Base-by-base conservation (phyloP, 1,140 invertebrate species). In the Agraylea sexmaculata region DNA sequence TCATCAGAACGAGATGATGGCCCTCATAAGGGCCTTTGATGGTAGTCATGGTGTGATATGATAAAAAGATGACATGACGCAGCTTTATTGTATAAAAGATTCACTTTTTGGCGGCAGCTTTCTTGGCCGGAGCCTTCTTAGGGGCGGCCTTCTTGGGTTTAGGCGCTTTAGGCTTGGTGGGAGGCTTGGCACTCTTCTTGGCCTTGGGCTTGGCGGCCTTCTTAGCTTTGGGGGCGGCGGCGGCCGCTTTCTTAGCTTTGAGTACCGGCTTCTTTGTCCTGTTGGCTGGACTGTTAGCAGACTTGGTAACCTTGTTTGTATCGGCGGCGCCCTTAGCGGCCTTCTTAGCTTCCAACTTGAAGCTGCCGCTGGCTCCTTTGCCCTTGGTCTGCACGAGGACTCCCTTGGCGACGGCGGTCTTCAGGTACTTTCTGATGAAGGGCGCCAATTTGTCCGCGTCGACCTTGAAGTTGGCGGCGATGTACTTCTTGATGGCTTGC, bases 401-500 rank as follows among this genome's bases (percentile, higher is more conserved):
- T 18, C 73, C 73, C 12, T 58, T 62, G 0, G 57, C 59, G 13
- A 77, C 71, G 15, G 72, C 71, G 29, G 54, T 56, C 51, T 73
- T 75, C 45, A 77, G 50, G 40, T 71, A 73, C 43, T 72, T 74
- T 46, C 69, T 72, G 40, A 75, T 75, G 59, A 74, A 75, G n/a
- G 71, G 69, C 5, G 71, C 64, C 41, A 67, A 49, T 53, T 71
- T 73, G 40, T 74, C 69, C 11, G 64, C 60, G 55, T 75, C 73
- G 16, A 74, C 58, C 32, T 71, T 73, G 58, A 73, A 75, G 29
- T 64, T 67, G 2, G 65, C 59, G 12, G 63, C 53, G 35, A 77
- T 70, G 58, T 75, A 77, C 52, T 77, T 78, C 54, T 77, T 75
- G 53, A 78, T 77, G 7, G 73, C 74, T 46, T 71, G 65, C 21